phyloP scores from a whole-genome alignment of 2,797 vertebrate species.

The Helicolenus hilgendorfi region DNA sequence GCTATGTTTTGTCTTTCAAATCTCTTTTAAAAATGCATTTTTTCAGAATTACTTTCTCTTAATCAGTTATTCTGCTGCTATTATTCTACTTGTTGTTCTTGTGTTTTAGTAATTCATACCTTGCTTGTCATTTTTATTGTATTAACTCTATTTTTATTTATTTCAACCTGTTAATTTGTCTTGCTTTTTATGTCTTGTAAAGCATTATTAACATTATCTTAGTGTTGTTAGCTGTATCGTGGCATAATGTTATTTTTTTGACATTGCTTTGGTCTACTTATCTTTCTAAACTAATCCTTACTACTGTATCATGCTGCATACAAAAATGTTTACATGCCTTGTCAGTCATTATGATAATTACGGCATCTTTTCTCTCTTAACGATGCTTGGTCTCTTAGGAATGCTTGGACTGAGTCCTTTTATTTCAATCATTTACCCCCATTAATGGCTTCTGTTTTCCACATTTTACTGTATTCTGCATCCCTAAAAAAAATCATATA shows the following conservation, averaged over 20 bases:
- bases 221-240: neutral
- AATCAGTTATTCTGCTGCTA: no score
- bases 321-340: neutral
- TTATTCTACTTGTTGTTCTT: no score
- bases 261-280: neutral
- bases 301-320: neutral
- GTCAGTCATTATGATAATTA: constrained; percentile 1
- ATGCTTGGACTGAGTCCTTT: neutral
- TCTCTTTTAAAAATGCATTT: no score
- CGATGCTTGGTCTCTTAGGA: neutral
- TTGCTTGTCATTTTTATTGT: no score
- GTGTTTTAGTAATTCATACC: no score
- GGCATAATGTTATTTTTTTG: neutral
- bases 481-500: neutral
- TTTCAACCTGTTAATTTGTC: no score
- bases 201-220: no score
- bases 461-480: neutral
- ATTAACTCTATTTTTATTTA: no score
- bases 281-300: neutral
- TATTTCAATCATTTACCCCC: neutral
- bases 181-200: no score
- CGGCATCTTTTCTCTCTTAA: neutral
- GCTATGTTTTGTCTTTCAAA: no score
- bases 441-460: neutral
- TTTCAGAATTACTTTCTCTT: no score